Conservation (phyloP, 2,113 vertebrate genomes). For the Ammospiza caudacuta region DNA sequence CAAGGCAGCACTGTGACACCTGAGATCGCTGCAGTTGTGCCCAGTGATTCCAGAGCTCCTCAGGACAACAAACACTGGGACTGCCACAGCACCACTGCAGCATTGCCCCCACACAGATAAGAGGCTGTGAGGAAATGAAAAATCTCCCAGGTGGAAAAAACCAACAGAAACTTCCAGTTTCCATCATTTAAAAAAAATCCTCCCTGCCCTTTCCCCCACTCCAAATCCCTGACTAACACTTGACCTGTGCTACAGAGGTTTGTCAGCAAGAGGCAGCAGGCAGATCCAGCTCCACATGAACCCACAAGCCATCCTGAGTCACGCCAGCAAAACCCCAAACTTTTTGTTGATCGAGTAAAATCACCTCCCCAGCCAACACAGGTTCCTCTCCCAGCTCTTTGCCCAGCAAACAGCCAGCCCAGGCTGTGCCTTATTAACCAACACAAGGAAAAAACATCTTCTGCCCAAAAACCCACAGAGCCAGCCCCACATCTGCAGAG, state of each 20-base stretch:
- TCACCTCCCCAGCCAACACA: neutral
- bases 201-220: neutral
- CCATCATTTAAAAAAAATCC: neutral
- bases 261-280: neutral
- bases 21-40: neutral
- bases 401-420: neutral
- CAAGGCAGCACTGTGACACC: neutral
- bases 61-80: neutral
- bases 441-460: neutral
- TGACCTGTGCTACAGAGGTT: neutral
- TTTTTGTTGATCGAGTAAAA: slow-evolving; percentile 9
- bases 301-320: slow-evolving; percentile 10
- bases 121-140: neutral
- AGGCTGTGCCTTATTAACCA: neutral
- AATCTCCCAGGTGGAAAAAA: neutral
- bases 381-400: neutral
- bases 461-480: neutral
- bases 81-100: neutral
- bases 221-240: neutral
- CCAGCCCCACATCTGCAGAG: accelerated
- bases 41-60: neutral
- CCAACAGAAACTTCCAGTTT: neutral
- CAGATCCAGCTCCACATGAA: neutral
- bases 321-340: slow-evolving; percentile 14
- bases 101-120: neutral